These are phyloP conservation scores for Rhopilema esculentum DNA, from an alignment of 30 jellyfish, hydroid and myxozoan genomes.

Conservation along the genomic window DNA sequence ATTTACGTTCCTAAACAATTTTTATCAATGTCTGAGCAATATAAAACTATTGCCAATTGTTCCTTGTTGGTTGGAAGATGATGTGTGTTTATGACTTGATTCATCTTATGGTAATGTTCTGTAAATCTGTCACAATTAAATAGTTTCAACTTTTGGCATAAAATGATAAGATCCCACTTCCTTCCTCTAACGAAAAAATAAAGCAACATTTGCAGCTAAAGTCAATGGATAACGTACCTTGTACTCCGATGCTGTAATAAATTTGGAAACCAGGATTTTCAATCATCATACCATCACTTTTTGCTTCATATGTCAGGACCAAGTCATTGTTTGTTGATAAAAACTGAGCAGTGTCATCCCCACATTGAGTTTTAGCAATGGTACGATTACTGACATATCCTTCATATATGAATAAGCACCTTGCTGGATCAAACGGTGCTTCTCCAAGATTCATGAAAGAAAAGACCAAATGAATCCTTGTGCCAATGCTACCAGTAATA, in stretches of 20 bases:
- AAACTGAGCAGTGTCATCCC: neutral
- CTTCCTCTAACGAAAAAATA: too few relatives aligned
- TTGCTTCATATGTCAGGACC: neutral
- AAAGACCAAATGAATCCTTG: neutral
- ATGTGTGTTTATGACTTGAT: too few relatives aligned
- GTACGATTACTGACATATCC: neutral
- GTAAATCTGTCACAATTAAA: too few relatives aligned
- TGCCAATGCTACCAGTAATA: conserved; percentile 1
- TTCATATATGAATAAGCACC: neutral
- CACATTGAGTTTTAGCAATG: conserved; percentile 1
- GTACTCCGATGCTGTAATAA: conserved; percentile 5
- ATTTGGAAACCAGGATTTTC: neutral
- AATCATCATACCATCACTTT: neutral
- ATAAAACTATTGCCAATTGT: too few relatives aligned
- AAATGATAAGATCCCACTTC: too few relatives aligned
- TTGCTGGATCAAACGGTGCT: neutral
- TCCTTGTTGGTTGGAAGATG: too few relatives aligned
- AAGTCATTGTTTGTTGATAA: neutral
- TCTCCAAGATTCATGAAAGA: neutral
- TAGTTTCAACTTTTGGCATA: too few relatives aligned
- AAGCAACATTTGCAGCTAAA: too few relatives aligned
- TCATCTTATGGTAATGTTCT: too few relatives aligned
- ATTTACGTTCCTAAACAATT: too few relatives aligned
- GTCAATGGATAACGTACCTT: neutral
- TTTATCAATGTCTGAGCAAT: too few relatives aligned